phyloP scores from a whole-genome alignment of 2,888 invertebrate genomes.

The Drosophila nr. perissopoda region DNA sequence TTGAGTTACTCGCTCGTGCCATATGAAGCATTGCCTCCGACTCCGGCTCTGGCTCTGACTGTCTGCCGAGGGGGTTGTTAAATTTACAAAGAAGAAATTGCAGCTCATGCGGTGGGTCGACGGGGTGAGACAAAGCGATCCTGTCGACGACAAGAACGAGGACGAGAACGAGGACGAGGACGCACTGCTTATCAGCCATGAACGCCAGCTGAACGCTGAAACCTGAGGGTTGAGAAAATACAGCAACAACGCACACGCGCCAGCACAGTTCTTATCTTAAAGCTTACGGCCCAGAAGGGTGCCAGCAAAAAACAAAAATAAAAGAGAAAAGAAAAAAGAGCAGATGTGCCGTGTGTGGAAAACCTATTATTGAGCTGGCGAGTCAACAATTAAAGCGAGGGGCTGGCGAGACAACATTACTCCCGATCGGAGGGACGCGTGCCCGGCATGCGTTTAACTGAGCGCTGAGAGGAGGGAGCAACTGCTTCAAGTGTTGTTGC shows the following conservation, averaged over 20 bases:
- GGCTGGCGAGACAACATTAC: slow-evolving; percentile 1
- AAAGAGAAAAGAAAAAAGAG: slow-evolving; percentile 52
- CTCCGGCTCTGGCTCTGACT: slow-evolving; percentile 8
- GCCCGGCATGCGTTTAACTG: slow-evolving; percentile 62
- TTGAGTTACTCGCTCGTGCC: slow-evolving; percentile 57
- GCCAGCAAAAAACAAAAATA: slow-evolving; percentile 10
- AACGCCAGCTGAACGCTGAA: slow-evolving; percentile 40
- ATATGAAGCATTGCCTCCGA: slow-evolving; percentile 37
- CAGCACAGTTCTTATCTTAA: slow-evolving; percentile 69
- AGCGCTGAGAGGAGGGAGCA: neutral
- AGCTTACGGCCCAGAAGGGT: slow-evolving; percentile 61
- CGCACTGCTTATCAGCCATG: slow-evolving; percentile 69
- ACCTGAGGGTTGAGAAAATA: slow-evolving; percentile 57
- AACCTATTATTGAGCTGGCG: slow-evolving; percentile 47
- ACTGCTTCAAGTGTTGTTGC: neutral
- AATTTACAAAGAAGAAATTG: slow-evolving; percentile 56
- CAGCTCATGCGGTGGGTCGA: slow-evolving; percentile 57
- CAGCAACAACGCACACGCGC: slow-evolving; percentile 27
- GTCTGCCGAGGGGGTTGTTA: slow-evolving; percentile 55
- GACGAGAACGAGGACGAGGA: slow-evolving; percentile 21
- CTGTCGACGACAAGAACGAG: slow-evolving; percentile 52
- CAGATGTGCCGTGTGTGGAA: slow-evolving; percentile 65
- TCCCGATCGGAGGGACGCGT: slow-evolving; percentile 53
- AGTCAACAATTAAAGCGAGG: slow-evolving; percentile 53
- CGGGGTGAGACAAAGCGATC: slow-evolving; percentile 69